phyloP scores from a whole-genome alignment of 2,888 invertebrate genomes.

The Salticus scenicus region DNA sequence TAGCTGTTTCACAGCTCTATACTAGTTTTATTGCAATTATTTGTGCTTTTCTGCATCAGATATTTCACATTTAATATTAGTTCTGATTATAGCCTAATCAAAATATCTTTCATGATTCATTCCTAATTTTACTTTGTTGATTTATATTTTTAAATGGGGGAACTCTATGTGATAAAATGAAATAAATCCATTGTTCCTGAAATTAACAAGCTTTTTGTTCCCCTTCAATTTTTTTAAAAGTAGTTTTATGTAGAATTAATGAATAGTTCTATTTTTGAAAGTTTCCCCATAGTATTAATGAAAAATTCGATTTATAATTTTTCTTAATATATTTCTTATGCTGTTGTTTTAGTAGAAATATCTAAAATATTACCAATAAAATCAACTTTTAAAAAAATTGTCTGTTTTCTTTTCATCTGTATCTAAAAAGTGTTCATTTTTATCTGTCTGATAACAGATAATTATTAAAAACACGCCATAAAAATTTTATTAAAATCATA shows the following conservation, averaged over 20 bases:
- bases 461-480: too few species aligned
- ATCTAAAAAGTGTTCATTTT: too few species aligned
- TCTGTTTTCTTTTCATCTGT: too few species aligned
- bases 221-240: conserved; percentile 13
- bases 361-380: background rate
- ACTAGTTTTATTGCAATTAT: too few species aligned
- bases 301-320: background rate
- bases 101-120: background rate
- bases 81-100: background rate
- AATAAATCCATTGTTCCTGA: conserved; percentile 1
- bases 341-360: conserved; percentile 6
- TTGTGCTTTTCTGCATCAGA: too few species aligned
- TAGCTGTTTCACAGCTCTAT: too few species aligned
- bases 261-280: conserved; percentile 17
- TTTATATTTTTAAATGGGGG: background rate
- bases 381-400: conserved; percentile 12
- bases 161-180: background rate
- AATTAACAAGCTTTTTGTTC: background rate
- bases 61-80: too few species aligned
- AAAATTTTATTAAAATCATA: too few species aligned
- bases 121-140: background rate
- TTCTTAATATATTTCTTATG: conserved; percentile 3
- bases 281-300: background rate
- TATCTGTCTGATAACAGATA: too few species aligned
- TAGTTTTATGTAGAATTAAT: conserved; percentile 7